phyloP scores from a whole-genome alignment of 2,113 vertebrate genomes.

The Laticauda laticaudata region DNA sequence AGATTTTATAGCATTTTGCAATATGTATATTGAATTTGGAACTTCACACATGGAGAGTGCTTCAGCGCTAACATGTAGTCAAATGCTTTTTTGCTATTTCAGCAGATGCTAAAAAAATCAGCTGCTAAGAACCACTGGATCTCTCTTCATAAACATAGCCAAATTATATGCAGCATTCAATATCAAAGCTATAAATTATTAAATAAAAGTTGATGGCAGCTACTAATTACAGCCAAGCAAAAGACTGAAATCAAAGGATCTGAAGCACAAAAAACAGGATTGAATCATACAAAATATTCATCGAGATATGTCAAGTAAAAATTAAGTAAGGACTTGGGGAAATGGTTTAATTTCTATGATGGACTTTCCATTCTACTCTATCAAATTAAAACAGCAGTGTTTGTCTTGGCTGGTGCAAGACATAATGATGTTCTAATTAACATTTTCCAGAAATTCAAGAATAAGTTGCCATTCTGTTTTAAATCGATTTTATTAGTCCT shows the following conservation, averaged over 20 bases:
- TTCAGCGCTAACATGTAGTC: background rate
- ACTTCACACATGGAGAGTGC: background rate
- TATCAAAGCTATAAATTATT: background rate
- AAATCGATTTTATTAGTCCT: background rate
- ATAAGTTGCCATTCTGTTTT: background rate
- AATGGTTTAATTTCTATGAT: background rate
- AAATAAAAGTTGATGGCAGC: background rate
- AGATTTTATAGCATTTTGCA: background rate
- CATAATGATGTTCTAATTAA: background rate
- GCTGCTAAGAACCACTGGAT: background rate
- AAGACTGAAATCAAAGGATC: background rate
- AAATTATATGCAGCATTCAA: background rate
- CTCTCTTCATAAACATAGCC: background rate
- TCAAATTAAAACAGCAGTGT: background rate
- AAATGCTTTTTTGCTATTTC: background rate
- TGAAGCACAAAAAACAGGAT: background rate
- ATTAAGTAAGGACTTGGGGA: background rate
- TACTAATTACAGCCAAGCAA: background rate
- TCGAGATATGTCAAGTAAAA: background rate
- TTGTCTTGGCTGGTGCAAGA: background rate
- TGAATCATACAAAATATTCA: background rate
- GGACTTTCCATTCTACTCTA: too few species aligned
- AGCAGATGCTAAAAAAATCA: background rate
- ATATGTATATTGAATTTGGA: background rate
- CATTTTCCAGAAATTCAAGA: too few species aligned